Evolutionary conservation across 1,140 invertebrate genomes (phyloP).

Genomic region (Arctopsyche grandis): DNA sequence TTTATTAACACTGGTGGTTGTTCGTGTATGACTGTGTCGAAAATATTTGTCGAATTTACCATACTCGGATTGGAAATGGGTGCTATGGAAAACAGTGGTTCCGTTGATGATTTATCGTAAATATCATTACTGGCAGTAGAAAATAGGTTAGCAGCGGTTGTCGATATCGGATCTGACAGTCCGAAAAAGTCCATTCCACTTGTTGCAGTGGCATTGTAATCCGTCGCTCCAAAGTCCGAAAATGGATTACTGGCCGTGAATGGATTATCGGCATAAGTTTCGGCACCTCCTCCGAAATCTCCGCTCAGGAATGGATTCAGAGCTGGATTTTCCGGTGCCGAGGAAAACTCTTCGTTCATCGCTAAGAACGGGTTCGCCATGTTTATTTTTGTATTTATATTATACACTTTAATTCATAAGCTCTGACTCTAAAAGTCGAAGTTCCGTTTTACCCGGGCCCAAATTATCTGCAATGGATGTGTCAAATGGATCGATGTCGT

Average conservation of each 20-base stretch:
- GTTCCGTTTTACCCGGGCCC: constrained; percentile 78
- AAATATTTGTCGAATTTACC: constrained; percentile 48
- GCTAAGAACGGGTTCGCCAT: constrained; percentile 85
- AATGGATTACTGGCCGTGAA: constrained; percentile 69
- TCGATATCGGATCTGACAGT: constrained; percentile 56
- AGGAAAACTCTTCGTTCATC: constrained; percentile 71
- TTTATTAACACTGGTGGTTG: constrained; percentile 38
- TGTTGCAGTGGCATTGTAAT: constrained; percentile 64
- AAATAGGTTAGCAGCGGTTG: constrained; percentile 57
- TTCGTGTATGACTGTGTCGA: constrained; percentile 50
- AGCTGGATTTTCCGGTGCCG: constrained; percentile 61
- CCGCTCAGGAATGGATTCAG: constrained; percentile 81
- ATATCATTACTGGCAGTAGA: constrained; percentile 54
- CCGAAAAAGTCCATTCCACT: constrained; percentile 63
- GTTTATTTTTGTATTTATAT: constrained; percentile 49
- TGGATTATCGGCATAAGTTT: constrained; percentile 69
- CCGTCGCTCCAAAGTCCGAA: constrained; percentile 69
- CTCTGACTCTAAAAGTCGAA: constrained; percentile 80
- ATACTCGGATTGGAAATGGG: constrained; percentile 24
- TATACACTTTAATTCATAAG: constrained; percentile 64
- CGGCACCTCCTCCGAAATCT: constrained; percentile 59
- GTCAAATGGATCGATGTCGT: constrained; percentile 79
- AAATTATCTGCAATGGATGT: constrained; percentile 81
- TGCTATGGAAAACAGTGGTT: constrained; percentile 51
- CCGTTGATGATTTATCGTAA: constrained; percentile 37